phyloP scores from a whole-genome alignment of 2,113 vertebrate genomes.

The Larimichthys polyactis region DNA sequence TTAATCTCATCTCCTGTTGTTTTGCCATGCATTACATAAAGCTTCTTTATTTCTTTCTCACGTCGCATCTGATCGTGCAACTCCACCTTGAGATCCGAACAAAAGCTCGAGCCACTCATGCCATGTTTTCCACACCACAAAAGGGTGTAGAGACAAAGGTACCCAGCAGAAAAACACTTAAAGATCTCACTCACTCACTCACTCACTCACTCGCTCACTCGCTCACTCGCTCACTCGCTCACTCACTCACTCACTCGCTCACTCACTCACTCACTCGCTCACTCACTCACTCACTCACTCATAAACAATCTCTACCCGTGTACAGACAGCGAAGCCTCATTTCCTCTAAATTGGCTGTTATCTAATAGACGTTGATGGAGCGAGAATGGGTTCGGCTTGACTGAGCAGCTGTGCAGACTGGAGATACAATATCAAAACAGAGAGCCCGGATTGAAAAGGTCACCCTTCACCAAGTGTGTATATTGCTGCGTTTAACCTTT shows the following conservation, averaged over 20 bases:
- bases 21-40: neutral
- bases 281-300: neutral
- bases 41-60: slow-evolving; percentile 10
- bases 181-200: neutral
- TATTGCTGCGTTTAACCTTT: slow-evolving; percentile 15
- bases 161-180: slow-evolving; percentile 23
- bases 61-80: slow-evolving; percentile 18
- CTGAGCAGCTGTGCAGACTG: neutral
- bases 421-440: neutral
- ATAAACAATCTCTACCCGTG: slow-evolving; percentile 10
- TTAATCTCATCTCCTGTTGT: neutral
- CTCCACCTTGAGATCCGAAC: slow-evolving; percentile 26
- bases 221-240: neutral
- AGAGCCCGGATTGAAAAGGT: slow-evolving; percentile 14
- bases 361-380: slow-evolving; percentile 32
- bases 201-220: slow-evolving; percentile 8
- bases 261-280: neutral
- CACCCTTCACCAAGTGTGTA: neutral
- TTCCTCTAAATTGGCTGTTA: slow-evolving; percentile 35
- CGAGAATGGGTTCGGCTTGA: neutral
- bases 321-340: slow-evolving; percentile 24
- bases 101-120: slow-evolving; percentile 1
- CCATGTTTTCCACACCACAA: neutral
- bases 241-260: neutral
- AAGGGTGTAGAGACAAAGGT: slow-evolving; percentile 19